Evolutionary conservation across 2,888 invertebrate genomes (phyloP).

Genomic region (Acrocera orbiculus): DNA sequence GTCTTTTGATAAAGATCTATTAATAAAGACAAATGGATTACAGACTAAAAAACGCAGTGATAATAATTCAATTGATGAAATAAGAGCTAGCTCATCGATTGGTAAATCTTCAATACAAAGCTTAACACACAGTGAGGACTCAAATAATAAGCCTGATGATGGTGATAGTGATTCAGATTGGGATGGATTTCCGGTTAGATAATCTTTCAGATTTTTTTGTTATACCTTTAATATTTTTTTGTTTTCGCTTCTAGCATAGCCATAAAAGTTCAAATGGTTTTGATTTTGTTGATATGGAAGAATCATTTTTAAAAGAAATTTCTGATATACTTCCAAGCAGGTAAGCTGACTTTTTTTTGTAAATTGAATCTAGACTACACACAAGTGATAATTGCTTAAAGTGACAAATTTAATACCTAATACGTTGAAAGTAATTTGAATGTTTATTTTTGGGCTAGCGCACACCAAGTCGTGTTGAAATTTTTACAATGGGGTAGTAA

Average conservation of each 20-base stretch:
- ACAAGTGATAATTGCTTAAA: no score
- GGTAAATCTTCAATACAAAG: constrained; percentile 26
- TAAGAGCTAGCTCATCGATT: constrained; percentile 20
- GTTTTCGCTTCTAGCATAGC: constrained; percentile 36
- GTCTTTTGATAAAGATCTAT: neutral
- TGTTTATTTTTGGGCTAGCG: no score
- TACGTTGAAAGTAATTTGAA: no score
- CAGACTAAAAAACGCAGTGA: constrained; percentile 23
- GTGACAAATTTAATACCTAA: no score
- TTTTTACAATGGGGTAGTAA: no score
- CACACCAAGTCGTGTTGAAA: no score
- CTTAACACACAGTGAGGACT: constrained; percentile 22
- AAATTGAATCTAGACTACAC: no score
- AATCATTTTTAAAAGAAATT: constrained; percentile 52
- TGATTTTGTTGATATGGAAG: constrained; percentile 52
- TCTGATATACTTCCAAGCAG: constrained; percentile 37
- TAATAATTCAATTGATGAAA: constrained; percentile 33
- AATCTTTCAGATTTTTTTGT: neutral
- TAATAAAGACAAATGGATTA: constrained; percentile 10
- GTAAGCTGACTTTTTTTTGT: no score
- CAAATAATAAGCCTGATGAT: constrained; percentile 31
- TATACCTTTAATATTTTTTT: neutral
- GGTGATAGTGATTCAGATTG: constrained; percentile 62
- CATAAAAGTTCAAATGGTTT: constrained; percentile 45
- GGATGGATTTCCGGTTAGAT: constrained; percentile 35